Percentiles rank a stretch among this genome's conserved stretches.
These are phyloP conservation scores for Sylvietta virens DNA, from an alignment of 2,113 vertebrate species.

Conservation along the genomic window DNA sequence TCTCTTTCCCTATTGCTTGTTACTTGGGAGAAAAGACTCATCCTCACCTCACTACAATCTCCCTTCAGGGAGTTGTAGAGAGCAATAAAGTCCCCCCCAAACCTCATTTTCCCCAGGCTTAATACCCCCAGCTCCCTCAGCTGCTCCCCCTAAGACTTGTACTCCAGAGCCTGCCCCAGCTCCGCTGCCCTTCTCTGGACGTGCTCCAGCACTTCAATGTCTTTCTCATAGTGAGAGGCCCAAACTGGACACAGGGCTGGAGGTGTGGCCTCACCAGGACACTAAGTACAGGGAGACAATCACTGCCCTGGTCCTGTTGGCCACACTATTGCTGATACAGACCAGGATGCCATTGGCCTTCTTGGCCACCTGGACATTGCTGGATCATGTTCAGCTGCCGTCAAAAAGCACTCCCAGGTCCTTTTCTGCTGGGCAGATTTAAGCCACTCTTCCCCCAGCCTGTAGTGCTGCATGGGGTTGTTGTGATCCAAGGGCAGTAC, in stretches of 20 bases:
- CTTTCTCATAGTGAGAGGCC: not conserved
- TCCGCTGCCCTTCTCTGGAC: fast-evolving
- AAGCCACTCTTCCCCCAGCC: not conserved
- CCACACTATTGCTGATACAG: not conserved
- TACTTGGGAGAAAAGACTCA: not conserved
- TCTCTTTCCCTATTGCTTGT: not conserved
- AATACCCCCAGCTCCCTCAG: not conserved
- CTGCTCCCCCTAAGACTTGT: no score
- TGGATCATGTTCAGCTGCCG: not conserved
- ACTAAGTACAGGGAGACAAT: not conserved
- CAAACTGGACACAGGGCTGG: not conserved
- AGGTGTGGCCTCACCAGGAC: not conserved
- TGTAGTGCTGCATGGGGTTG: fast-evolving
- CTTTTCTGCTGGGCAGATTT: not conserved
- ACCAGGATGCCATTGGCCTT: not conserved
- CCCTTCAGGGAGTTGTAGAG: not conserved
- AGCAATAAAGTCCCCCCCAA: not conserved
- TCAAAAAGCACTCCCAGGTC: fast-evolving
- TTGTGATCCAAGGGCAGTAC: not conserved
- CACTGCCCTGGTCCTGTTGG: not conserved
- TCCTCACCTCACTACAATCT: no score
- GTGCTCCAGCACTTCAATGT: not conserved
- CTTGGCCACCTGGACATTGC: not conserved
- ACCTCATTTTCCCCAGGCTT: not conserved
- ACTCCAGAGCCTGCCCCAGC: not conserved